Conservation (phyloP, 1,140 invertebrate species). For the Drosophila bipectinata region DNA sequence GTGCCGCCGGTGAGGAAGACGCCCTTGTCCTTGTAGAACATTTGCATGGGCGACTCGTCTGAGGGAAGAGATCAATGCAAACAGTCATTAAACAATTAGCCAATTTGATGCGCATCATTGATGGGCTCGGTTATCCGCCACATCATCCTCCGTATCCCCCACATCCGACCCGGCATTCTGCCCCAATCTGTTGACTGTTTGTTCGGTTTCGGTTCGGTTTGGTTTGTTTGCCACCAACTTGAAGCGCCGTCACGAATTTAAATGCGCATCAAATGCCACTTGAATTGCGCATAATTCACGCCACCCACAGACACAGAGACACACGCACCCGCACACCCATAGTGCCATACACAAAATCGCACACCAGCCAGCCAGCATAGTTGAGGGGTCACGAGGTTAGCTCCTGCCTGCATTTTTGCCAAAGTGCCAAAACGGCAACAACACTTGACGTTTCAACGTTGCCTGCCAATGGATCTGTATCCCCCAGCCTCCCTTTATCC, state of each 20-base stretch:
- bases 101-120: slow-evolving; percentile 80
- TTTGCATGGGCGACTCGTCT: slow-evolving; percentile 85
- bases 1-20: slow-evolving; percentile 89
- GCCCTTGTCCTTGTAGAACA: slow-evolving; percentile 87
- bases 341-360: background rate
- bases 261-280: slow-evolving; percentile 78
- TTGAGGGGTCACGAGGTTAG: slow-evolving; percentile 51
- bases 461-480: slow-evolving; percentile 52
- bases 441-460: slow-evolving; percentile 68
- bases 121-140: slow-evolving; percentile 22
- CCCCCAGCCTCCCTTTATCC: background rate
- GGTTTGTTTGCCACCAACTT: slow-evolving; percentile 75
- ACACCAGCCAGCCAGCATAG: slow-evolving; percentile 11
- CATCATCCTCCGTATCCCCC: background rate
- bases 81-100: slow-evolving; percentile 81
- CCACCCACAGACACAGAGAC: slow-evolving; percentile 32
- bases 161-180: background rate
- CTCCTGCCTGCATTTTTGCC: slow-evolving; percentile 77
- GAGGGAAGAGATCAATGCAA: slow-evolving; percentile 75
- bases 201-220: slow-evolving; percentile 16
- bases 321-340: background rate
- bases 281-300: slow-evolving; percentile 80
- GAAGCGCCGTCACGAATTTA: slow-evolving; percentile 75
- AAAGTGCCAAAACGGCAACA: slow-evolving; percentile 81
- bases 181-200: slow-evolving; percentile 21